These are phyloP conservation scores for Nothobranchius kuhntae DNA, from an alignment of 2,113 vertebrate genomes.

Conservation along the genomic window DNA sequence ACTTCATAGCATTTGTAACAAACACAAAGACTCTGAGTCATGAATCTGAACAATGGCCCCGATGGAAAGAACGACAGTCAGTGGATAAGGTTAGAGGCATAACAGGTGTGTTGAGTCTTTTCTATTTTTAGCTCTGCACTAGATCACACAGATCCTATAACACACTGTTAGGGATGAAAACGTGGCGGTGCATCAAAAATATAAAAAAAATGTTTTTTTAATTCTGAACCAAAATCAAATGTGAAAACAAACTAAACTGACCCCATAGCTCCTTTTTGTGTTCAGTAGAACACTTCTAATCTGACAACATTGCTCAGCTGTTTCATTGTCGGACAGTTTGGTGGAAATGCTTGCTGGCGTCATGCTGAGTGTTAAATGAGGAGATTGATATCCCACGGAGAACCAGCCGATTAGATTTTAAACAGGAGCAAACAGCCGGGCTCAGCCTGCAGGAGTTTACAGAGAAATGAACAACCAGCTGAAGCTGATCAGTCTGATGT, in stretches of 20 bases:
- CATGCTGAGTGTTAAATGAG: neutral
- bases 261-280: too few relatives aligned
- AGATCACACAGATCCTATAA: too few relatives aligned
- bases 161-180: too few relatives aligned
- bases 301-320: neutral
- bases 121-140: too few relatives aligned
- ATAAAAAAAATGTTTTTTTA: too few relatives aligned
- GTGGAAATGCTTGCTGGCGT: neutral
- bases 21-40: too few relatives aligned
- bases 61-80: neutral
- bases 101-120: neutral
- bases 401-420: neutral
- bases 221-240: too few relatives aligned
- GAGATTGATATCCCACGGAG: neutral
- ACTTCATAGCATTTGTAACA: too few relatives aligned
- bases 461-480: neutral
- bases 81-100: slow-evolving; percentile 29
- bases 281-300: neutral
- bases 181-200: too few relatives aligned
- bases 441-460: neutral
- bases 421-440: neutral
- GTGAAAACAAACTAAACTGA: too few relatives aligned
- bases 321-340: neutral
- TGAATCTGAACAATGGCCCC: neutral
- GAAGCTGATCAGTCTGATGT: neutral